A percentile compares a stretch with the other conserved stretches of the same genome.
phyloP scores from a whole-genome alignment of 2,797 vertebrate genomes.

The Eremophila alpestris region DNA sequence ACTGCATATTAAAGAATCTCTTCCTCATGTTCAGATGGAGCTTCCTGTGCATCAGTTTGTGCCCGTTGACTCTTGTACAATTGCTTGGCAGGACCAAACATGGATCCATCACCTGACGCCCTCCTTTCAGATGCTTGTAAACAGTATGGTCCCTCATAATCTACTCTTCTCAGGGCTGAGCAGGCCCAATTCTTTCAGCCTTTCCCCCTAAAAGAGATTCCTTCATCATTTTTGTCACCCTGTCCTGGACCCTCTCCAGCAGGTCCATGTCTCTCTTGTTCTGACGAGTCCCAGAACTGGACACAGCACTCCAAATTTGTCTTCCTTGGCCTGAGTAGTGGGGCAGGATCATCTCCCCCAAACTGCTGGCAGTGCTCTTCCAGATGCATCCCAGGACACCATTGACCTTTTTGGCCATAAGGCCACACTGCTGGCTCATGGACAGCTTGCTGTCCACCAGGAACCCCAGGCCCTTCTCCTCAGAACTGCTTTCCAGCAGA shows the following conservation, averaged over 20 bases:
- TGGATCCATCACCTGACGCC: neutral
- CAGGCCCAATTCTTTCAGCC: neutral
- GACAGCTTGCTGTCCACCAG: neutral
- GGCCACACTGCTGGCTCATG: neutral
- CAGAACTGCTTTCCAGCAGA: neutral
- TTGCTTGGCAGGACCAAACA: accelerated
- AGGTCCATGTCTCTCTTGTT: accelerated
- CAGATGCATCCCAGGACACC: neutral
- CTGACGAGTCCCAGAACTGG: neutral
- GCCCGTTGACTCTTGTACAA: accelerated
- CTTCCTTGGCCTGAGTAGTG: neutral
- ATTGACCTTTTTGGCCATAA: neutral
- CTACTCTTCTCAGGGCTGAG: neutral
- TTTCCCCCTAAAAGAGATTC: neutral
- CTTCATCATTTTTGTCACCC: neutral
- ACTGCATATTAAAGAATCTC: neutral
- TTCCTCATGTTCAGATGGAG: neutral
- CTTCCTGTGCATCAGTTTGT: neutral
- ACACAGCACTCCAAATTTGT: neutral
- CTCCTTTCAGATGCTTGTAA: neutral
- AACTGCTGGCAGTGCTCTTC: accelerated
- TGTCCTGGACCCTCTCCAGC: neutral
- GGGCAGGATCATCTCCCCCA: accelerated
- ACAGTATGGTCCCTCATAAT: neutral
- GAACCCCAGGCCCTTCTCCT: neutral